These are phyloP conservation scores for Intellagama lesueurii DNA, from an alignment of 2,797 vertebrate species.

Conservation along the genomic window DNA sequence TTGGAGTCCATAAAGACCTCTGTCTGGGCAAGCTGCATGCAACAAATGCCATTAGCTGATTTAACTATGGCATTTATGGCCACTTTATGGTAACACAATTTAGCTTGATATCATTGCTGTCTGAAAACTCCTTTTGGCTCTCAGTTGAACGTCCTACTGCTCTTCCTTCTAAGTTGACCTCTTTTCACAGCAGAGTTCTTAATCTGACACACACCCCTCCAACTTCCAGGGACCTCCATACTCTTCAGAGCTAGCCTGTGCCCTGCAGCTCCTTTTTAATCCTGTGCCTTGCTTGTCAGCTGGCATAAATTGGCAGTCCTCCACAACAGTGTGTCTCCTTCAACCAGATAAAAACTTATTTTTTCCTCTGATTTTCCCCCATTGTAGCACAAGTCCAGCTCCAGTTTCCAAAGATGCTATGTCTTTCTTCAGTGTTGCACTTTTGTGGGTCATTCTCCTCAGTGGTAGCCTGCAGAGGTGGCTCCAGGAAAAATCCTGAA, in stretches of 20 bases:
- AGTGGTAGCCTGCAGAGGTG: not conserved
- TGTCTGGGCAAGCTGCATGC: not conserved
- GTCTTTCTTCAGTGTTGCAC: not conserved
- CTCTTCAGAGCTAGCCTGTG: not conserved
- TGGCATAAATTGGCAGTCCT: slow-evolving; percentile 17
- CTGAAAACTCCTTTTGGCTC: slow-evolving; percentile 8
- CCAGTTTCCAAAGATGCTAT: slow-evolving; percentile 3
- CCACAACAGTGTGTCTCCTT: not conserved
- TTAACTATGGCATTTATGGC: not conserved
- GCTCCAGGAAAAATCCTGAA: not conserved
- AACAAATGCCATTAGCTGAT: not conserved
- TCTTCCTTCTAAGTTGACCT: not conserved
- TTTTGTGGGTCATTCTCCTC: not conserved
- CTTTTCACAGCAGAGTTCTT: not conserved
- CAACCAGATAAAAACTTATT: not conserved
- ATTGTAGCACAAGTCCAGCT: slow-evolving; percentile 14
- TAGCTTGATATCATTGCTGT: not conserved
- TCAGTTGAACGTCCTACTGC: not conserved
- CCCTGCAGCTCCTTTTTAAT: not conserved
- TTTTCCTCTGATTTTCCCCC: not conserved
- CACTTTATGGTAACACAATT: not conserved
- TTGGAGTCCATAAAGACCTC: not conserved
- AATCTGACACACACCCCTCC: not conserved
- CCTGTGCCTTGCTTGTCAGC: slow-evolving; percentile 29
- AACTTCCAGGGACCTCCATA: not conserved